Evolutionary conservation across 64 coral and sea anemone genomes (phyloP), one percentile per base, ranked within the genome.

Genomic region (Montipora cactus): DNA sequence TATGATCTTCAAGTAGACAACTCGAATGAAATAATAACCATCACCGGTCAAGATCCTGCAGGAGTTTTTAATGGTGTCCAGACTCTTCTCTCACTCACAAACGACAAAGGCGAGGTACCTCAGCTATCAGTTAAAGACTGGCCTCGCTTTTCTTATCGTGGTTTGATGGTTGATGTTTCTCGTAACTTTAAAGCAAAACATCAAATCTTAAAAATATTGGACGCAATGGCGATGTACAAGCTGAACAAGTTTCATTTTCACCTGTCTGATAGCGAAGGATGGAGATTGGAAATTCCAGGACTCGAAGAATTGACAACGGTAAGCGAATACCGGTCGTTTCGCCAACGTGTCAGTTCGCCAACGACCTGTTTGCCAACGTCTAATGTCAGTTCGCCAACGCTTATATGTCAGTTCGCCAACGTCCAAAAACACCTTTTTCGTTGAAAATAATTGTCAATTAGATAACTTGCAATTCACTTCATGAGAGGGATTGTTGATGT

Each of bases 241-340:
- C 19, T 90, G 45, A 90, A 80, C 75, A 90, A 90, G 53, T 89
- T 89, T 49, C 76, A 90, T 48, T 90, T 90, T 64, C 88, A 79
- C 58, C 44, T 89, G 37, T 44, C 88, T 2, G 88, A 89, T 79
- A 51, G 59, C 15, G 88, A 89, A 20, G 88, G 73, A 2, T 89
- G 58, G 88, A 78, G 88, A 78, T 21, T 89, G 12, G 88, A 89
- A 77, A 89, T 89, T 13, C 88, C 88, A 47, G 88, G 88, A 13
- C 7, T 89, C 3, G n/a, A n/a, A 4, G 88, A 89, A 12, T 76
- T 89, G 12, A 89, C 88, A 44, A 11, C 77, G 53, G 88, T 89
- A n/a, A 68, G 59, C 25, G 28, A 28, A 28, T 28, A 28, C 28
- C 28, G 28, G 28, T 28, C 28, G 28, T 28, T 28, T 28, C 28